Evolutionary conservation across 2,888 invertebrate species (phyloP).

Genomic region (Eilema caniola): DNA sequence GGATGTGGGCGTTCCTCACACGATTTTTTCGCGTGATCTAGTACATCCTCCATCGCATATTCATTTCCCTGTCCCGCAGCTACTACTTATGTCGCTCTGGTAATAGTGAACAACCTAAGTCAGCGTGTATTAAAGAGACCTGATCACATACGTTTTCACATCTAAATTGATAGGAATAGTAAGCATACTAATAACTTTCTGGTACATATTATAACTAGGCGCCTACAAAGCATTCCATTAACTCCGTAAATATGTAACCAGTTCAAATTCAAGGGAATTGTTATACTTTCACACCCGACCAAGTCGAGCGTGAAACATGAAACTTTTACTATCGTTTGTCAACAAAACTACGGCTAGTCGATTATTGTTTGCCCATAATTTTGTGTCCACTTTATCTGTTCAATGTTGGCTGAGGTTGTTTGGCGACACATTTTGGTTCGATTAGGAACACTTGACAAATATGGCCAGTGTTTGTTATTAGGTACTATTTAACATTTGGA

Average conservation of each 20-base stretch:
- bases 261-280: slow-evolving; percentile 9
- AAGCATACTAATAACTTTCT: no score
- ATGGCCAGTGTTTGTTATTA: slow-evolving; percentile 45
- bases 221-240: slow-evolving; percentile 9
- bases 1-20: no score
- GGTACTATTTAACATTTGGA: slow-evolving; percentile 35
- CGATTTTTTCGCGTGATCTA: no score
- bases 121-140: no score
- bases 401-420: slow-evolving; percentile 57
- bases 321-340: slow-evolving; percentile 58
- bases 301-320: slow-evolving; percentile 47
- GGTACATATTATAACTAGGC: neutral
- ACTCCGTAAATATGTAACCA: neutral
- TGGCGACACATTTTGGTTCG: slow-evolving; percentile 52
- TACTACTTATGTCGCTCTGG: neutral
- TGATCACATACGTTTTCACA: no score
- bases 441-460: slow-evolving; percentile 48
- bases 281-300: slow-evolving; percentile 36
- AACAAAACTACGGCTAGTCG: slow-evolving; percentile 63
- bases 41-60: no score
- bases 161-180: no score
- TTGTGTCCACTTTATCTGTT: slow-evolving; percentile 61
- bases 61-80: neutral
- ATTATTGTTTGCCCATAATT: slow-evolving; percentile 65
- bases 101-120: neutral